phyloP scores from a whole-genome alignment of 2,113 vertebrate genomes.

The Rhinoderma darwinii region DNA sequence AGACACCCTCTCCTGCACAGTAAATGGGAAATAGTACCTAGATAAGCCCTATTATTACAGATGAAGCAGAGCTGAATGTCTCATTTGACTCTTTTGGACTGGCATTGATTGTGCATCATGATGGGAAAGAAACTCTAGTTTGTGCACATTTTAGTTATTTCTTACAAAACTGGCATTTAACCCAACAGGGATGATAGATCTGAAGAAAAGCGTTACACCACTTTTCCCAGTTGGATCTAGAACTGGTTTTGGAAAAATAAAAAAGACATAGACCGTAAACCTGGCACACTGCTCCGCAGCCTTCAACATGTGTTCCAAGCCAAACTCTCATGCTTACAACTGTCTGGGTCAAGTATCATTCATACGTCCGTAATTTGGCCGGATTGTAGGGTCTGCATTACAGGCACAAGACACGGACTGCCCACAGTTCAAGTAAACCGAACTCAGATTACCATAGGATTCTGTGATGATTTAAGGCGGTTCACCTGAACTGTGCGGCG shows the following conservation, averaged over 20 bases:
- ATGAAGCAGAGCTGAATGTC: conserved; percentile 8
- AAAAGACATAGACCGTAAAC: too few relatives aligned
- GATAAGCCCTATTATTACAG: conserved; percentile 12
- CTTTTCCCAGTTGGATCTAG: neutral
- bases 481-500: too few relatives aligned
- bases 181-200: neutral
- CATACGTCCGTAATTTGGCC: too few relatives aligned
- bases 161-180: neutral
- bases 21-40: neutral
- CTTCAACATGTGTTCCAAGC: too few relatives aligned
- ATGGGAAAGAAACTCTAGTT: neutral
- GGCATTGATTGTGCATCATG: neutral
- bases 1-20: neutral
- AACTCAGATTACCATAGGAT: too few relatives aligned
- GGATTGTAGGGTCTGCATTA: too few relatives aligned
- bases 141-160: neutral
- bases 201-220: neutral
- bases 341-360: too few relatives aligned
- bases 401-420: too few relatives aligned
- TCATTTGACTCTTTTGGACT: neutral
- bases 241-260: neutral
- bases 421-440: too few relatives aligned
- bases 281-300: too few relatives aligned
- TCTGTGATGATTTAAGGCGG: too few relatives aligned
- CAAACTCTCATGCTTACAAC: too few relatives aligned